Evolutionary conservation across 1,140 invertebrate genomes (phyloP).

Genomic region (Scaptomyza hsui): DNA sequence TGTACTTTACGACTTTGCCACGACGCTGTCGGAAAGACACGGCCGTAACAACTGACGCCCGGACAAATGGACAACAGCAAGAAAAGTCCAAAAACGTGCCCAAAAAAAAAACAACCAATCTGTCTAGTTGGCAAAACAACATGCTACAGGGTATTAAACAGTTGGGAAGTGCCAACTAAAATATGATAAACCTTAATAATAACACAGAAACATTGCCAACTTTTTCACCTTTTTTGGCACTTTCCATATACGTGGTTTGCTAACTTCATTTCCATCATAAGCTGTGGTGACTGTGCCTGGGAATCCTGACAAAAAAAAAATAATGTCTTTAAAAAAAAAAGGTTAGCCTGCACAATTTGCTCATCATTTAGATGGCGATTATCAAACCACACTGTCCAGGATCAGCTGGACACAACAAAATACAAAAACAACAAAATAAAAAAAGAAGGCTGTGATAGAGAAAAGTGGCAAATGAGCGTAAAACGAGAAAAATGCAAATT

Average conservation of each 20-base stretch:
- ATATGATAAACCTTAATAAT: conserved; percentile 64
- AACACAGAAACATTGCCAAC: conserved; percentile 38
- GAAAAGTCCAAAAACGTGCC: conserved; percentile 47
- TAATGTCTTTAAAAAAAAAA: conserved; percentile 53
- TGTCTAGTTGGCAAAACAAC: conserved; percentile 19
- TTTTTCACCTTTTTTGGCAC: conserved; percentile 11
- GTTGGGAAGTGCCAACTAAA: conserved; percentile 45
- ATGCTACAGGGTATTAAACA: conserved; percentile 21
- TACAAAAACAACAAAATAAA: conserved; percentile 2
- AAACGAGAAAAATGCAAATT: conserved; percentile 55
- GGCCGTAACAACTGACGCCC: conserved; percentile 53
- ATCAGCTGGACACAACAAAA: conserved; percentile 22
- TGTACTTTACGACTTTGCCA: conserved; percentile 77
- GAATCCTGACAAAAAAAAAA: conserved; percentile 43
- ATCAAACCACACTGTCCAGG: conserved; percentile 21
- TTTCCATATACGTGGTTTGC: no score
- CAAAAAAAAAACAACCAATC: conserved; percentile 33
- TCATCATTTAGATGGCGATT: conserved; percentile 69
- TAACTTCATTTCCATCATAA: conserved; percentile 4
- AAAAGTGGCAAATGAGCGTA: conserved; percentile 2
- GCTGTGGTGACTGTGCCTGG: conserved; percentile 34
- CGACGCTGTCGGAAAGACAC: conserved; percentile 21
- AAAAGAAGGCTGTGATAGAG: conserved; percentile 3
- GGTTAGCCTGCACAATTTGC: conserved; percentile 48
- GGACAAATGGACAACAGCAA: conserved; percentile 14